Base-by-base conservation (phyloP, 2,797 vertebrate genomes). In the Serranus cabrilla region DNA sequence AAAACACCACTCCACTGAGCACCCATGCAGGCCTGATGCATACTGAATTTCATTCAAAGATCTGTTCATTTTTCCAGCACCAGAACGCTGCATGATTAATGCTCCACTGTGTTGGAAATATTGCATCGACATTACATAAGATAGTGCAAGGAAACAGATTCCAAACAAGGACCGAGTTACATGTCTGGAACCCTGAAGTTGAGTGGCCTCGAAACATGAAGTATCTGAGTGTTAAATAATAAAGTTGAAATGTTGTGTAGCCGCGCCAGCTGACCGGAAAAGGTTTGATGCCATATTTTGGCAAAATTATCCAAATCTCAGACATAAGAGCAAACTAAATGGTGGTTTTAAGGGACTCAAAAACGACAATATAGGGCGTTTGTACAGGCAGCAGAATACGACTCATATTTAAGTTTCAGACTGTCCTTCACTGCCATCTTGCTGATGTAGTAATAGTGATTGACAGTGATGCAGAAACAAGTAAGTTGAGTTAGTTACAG, bases 1-100 rank as follows among this genome's bases (percentile, higher is more conserved):
- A 20, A 69, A n/a, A n/a, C n/a, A 69, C 45, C 47, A 52, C 11
- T 21, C 23, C 18, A 18, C 21, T 60, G 11, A 70, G 20, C 45
- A 11, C 37, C 12, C 27, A 17, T 16, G 42, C 13, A 40, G 21
- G 40, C 54, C 21, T 50, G 27, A 1, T 34, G 37, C 27, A 49
- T 61, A 5, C 42, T 46, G 42, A 31, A 61, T 34, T 34, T 34
- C 34, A 34, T 34, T 34, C 34, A 7, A 34, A 8, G 34, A 34
- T 23, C 3, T 11, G 6, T 49, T 49, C 18, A 20, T 11, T 50
- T 11, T 21, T 18, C 27, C 21, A 45, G 27, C 45, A 37, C 27
- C 6, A 47, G 47, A 34, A 39, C 18, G 13, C 9, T 37, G 39
- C 11, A 25, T 25, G 27, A 55, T 34, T 40, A 9, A 6, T 7